phyloP scores from a whole-genome alignment of 2,797 vertebrate genomes.

The Sphenopsis melanotis region DNA sequence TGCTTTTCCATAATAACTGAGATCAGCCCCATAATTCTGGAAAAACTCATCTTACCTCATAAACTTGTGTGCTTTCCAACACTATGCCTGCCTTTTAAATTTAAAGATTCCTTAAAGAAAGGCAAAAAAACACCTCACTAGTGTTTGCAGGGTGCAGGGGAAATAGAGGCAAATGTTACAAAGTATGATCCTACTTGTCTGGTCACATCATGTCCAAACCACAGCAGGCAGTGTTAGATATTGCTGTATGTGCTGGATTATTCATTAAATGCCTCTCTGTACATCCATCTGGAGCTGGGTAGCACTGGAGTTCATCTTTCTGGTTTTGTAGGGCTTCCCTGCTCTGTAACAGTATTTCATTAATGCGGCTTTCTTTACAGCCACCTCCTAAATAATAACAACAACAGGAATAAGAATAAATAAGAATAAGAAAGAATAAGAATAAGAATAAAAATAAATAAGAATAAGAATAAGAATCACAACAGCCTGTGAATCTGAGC shows the following conservation, averaged over 20 bases:
- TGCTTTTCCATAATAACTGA: neutral
- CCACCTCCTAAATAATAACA: neutral
- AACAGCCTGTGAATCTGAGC: neutral
- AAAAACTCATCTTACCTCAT: neutral
- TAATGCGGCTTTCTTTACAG: neutral
- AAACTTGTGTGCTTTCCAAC: neutral
- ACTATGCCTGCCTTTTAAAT: neutral
- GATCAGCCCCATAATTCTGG: neutral
- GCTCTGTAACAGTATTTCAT: neutral
- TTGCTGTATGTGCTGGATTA: neutral
- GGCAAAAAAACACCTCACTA: neutral
- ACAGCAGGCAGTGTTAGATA: neutral
- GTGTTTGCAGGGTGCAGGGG: neutral
- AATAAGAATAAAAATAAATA: no score
- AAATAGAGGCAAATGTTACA: neutral
- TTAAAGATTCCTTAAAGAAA: neutral
- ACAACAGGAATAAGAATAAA: neutral
- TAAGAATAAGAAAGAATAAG: neutral
- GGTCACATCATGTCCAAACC: neutral
- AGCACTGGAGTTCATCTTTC: neutral
- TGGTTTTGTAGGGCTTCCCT: neutral
- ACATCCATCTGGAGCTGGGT: neutral
- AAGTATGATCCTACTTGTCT: neutral
- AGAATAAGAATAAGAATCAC: neutral
- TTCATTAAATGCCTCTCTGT: fast-evolving